Conservation (phyloP, 2,797 vertebrate species). For the Danio tinwini region DNA sequence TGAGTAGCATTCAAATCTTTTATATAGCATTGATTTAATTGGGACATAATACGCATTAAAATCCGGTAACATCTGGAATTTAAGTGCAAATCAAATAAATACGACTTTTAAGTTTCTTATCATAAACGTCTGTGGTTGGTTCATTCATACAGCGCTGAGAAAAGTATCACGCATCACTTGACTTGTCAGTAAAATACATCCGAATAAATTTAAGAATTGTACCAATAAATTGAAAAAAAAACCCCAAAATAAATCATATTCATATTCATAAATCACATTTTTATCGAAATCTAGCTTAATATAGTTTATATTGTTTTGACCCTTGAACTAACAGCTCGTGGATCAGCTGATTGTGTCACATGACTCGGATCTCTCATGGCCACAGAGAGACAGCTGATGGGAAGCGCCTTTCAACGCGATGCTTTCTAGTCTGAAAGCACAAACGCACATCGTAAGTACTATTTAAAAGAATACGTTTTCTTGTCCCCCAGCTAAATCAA, state of each 20-base stretch:
- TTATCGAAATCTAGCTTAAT: not conserved
- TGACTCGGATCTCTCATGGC: conserved; percentile 66
- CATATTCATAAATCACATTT: no score
- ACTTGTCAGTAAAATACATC: not conserved
- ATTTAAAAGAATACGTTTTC: not conserved
- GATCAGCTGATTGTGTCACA: conserved; percentile 78
- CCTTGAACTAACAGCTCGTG: conserved; percentile 64
- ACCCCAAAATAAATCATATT: not conserved
- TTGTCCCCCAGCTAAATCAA: not conserved
- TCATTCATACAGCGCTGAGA: not conserved
- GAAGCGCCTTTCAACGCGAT: not conserved
- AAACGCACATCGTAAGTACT: conserved; percentile 20
- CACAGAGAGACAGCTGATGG: conserved; percentile 31
- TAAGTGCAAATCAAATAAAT: not conserved
- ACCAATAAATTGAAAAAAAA: not conserved
- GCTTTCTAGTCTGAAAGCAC: not conserved
- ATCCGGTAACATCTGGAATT: not conserved
- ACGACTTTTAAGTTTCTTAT: not conserved
- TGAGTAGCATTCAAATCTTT: not conserved
- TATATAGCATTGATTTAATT: no score
- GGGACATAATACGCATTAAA: not conserved
- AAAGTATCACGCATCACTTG: not conserved
- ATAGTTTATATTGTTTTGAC: conserved; percentile 35
- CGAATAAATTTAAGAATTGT: no score
- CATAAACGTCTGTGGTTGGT: not conserved